Evolutionary conservation across 2,113 vertebrate genomes (phyloP), one percentile per base, ranked within the genome.

Genomic region (Oophaga pumilio): DNA sequence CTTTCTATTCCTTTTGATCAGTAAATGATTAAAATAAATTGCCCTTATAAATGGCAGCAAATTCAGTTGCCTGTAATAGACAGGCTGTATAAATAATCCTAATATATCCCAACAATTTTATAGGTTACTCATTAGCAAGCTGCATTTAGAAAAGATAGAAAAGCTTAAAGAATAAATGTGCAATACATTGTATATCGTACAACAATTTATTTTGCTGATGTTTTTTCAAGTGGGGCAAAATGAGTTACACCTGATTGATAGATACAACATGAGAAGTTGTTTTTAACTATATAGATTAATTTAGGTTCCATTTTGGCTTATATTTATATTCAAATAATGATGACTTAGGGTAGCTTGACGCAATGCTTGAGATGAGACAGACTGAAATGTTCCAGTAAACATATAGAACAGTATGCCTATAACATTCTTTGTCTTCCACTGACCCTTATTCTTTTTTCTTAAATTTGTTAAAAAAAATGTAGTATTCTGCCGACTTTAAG

Each of bases 11-110:
- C 18, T 9, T 79, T 56, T 79, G 85, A 86, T 86, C 74, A 50
- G 57, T 86, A 78, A 79, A 78, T 66, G 71, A 86, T 62, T 50
- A 76, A 62, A 85, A 85, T 85, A 85, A 76, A 85, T 76, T 76
- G 69, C 68, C 50, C 66, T 57, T 71, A 74, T 83, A 83, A 83
- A 83, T 53, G 22, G 14, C 26, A 52, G 33, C 49, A 82, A 82
- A 82, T 52, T 6, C 80, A 11, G 62, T 14, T 26, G 81, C 43
- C 26, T 83, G 62, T 69, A 83, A 83, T 69, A 83, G 22, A 14
- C 81, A 26, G 43, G 62, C 50, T 83, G 49, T 49, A 69, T 53
- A 83, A 83, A 69, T 69, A 83, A 53, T 83, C 43, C 24, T 69
- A 83, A 83, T 83, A 69, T 69, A 69, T 69, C 81, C 68, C 33